Percentiles rank a stretch among this genome's conserved stretches.
These are phyloP conservation scores for Nyctibius bracteatus DNA, from an alignment of 2,113 vertebrate genomes.

Conservation along the genomic window DNA sequence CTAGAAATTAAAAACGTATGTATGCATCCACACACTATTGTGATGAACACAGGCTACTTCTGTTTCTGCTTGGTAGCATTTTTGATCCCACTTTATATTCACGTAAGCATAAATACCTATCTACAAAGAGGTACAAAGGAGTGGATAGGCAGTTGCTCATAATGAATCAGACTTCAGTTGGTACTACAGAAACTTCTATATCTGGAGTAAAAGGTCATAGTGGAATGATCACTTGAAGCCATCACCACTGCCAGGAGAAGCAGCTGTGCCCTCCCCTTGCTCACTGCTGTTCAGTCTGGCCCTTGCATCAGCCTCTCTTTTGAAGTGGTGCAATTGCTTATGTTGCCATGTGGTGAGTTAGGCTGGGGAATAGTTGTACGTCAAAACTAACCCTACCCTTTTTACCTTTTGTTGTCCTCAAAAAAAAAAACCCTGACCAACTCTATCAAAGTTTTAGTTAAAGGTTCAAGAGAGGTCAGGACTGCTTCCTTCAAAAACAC, in stretches of 20 bases:
- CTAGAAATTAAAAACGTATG: background rate
- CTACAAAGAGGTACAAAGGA: background rate
- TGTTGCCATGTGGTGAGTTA: background rate
- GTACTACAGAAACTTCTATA: background rate
- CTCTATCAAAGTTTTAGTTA: background rate
- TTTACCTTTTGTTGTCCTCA: background rate
- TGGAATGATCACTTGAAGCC: background rate
- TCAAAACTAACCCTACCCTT: background rate
- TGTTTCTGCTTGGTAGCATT: background rate
- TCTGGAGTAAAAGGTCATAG: background rate
- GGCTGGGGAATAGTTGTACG: background rate
- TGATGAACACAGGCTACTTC: background rate
- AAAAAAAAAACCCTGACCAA: background rate
- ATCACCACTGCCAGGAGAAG: background rate
- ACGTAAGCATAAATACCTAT: background rate
- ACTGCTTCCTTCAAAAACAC: background rate
- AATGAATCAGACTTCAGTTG: background rate
- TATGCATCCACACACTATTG: background rate
- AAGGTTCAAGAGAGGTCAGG: background rate
- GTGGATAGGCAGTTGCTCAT: background rate
- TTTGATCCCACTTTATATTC: background rate
- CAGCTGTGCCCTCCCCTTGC: background rate
- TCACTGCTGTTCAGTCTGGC: background rate
- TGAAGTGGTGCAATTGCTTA: background rate
- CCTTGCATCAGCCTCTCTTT: background rate